Base-by-base conservation (phyloP, 2,113 vertebrate genomes). In the Oncorhynchus gorbuscha region DNA sequence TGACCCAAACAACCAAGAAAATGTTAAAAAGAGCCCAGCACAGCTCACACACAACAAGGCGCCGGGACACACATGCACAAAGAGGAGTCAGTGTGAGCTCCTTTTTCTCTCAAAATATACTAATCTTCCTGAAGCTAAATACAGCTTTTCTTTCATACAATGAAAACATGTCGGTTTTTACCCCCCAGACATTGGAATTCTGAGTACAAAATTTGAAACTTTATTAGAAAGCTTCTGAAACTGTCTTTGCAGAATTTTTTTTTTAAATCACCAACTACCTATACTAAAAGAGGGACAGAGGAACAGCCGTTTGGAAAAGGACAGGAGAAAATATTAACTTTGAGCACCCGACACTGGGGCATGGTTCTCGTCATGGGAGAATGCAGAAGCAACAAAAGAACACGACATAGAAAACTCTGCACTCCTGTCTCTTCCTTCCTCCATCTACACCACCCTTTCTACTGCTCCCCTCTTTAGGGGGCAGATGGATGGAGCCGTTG, bases 91-190 rank as follows among this genome's bases (percentile, higher is more conserved):
- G 77, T 81, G 79, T 18, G 49, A 69, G 75, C 77, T 75, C 39
- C 78, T 71, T 68, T 82, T 77, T 59, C 76, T 72, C 73, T 69
- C 30, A 26, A 73, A 79, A 83, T 39, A 66, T 39, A 30, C n/a
- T 79, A 67, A 79, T 81, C 87, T 85, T 87, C 80, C 83, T 11
- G 49, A 45, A 3, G 26, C 76, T 82, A 85, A 89, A 89, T 76
- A 82, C 81, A 85, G 71, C 80, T 75, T 75, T 45, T 45, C 65
- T 72, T 79, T 79, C 78, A 6, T 64, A 81, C 62, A 81, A 70
- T 79, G 68, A 78, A 80, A 85, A 78, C 73, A 85, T 2, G 5
- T 69, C 9, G 2, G 39, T 45, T 80, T 80, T 67, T 45, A 35
- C 62, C 70, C 61, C 32, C 39, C 20, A 24, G 75, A 83, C 26